These are phyloP conservation scores for Druceiella hillmani DNA, from an alignment of 2,888 invertebrate species.

Conservation along the genomic window DNA sequence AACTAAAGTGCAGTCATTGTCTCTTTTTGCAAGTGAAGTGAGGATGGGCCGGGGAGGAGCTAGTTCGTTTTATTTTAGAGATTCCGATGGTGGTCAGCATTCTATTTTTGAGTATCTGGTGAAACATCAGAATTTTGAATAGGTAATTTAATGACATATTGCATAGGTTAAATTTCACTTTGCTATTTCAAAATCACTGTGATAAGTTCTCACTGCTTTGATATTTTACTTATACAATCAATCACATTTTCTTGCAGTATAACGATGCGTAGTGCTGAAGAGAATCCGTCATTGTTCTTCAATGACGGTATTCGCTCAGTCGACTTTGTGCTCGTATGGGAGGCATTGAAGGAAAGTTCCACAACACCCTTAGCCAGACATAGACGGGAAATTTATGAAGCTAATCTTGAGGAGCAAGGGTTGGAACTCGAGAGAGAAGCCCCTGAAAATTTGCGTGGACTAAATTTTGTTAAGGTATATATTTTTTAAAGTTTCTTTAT, in stretches of 20 bases:
- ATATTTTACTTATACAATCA: too few species aligned
- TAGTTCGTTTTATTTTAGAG: too few species aligned
- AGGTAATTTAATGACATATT: constrained; percentile 21
- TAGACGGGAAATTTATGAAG: constrained; percentile 61
- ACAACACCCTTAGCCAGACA: constrained; percentile 37
- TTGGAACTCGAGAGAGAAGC: constrained; percentile 67
- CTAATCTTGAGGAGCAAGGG: constrained; percentile 67
- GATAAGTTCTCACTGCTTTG: too few species aligned
- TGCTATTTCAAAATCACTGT: too few species aligned
- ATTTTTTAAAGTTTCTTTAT: constrained; percentile 2
- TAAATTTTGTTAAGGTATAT: constrained; percentile 71
- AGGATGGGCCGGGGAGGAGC: too few species aligned
- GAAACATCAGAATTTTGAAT: constrained; percentile 24
- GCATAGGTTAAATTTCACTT: too few species aligned
- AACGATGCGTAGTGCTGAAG: constrained; percentile 38
- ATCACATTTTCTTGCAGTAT: constrained; percentile 31
- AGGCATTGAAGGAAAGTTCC: constrained; percentile 51
- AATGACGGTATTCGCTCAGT: constrained; percentile 65
- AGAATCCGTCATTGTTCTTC: constrained; percentile 59
- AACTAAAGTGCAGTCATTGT: too few species aligned
- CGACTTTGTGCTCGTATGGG: constrained; percentile 78
- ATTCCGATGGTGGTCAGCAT: too few species aligned
- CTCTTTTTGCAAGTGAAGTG: too few species aligned
- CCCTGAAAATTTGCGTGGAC: constrained; percentile 54
- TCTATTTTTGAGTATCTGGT: constrained; percentile 22